Evolutionary conservation across 92 coral and sea anemone species (phyloP).

Genomic region (Epizoanthus scotinus): DNA sequence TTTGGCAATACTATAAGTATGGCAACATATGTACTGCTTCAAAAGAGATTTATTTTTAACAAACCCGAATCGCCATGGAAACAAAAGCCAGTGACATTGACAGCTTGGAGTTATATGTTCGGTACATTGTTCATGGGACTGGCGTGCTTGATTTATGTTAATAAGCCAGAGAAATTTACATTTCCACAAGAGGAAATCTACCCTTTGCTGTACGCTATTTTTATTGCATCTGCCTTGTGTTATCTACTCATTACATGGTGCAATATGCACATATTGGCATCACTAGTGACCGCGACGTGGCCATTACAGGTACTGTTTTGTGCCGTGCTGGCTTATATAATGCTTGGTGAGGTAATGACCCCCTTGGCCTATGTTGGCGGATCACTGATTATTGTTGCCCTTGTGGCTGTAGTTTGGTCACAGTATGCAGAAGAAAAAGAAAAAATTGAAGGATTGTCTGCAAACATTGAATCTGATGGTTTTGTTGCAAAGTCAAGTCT

Average conservation of each 20-base stretch:
- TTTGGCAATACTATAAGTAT: constrained; percentile 70
- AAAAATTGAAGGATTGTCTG: constrained; percentile 51
- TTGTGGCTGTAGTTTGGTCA: constrained; percentile 80
- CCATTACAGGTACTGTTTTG: constrained; percentile 84
- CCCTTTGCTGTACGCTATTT: constrained; percentile 75
- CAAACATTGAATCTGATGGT: constrained; percentile 45
- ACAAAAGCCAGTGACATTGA: constrained; percentile 71
- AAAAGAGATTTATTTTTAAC: constrained; percentile 72
- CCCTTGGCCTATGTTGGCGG: constrained; percentile 67
- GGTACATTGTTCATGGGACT: constrained; percentile 76
- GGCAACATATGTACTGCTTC: constrained; percentile 70
- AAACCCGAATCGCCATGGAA: constrained; percentile 69
- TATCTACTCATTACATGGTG: constrained; percentile 85
- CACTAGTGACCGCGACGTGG: constrained; percentile 86
- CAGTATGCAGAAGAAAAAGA: constrained; percentile 61
- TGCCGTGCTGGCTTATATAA: constrained; percentile 71
- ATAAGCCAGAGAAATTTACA: constrained; percentile 72
- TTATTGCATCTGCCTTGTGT: constrained; percentile 74
- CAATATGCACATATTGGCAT: constrained; percentile 85
- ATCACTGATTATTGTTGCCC: constrained; percentile 60
- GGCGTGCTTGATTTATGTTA: constrained; percentile 71
- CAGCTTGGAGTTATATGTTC: constrained; percentile 83
- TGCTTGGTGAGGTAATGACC: constrained; percentile 70
- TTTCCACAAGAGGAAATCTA: constrained; percentile 79
- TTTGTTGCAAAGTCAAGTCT: constrained; percentile 48